Percentiles rank a stretch among this genome's conserved stretches.
phyloP scores from a whole-genome alignment of 2,113 vertebrate genomes.

The Chascanopsetta lugubris region DNA sequence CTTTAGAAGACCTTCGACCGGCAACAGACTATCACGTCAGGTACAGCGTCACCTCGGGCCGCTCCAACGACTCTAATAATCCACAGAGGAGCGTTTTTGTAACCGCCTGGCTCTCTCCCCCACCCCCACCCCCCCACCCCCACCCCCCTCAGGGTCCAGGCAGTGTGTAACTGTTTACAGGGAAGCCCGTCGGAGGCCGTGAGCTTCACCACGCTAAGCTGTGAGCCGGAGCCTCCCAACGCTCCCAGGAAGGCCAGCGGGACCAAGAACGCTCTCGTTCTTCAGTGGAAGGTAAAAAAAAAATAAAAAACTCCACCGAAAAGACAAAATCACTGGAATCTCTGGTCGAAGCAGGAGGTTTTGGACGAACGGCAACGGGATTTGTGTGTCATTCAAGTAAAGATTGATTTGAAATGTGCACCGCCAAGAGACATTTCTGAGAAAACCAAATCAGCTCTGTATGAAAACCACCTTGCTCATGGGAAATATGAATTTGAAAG shows the following conservation, averaged over 20 bases:
- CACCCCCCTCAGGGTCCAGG: slow-evolving; percentile 85
- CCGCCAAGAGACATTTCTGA: too few species aligned
- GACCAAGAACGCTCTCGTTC: slow-evolving; percentile 91
- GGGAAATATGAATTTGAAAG: too few species aligned
- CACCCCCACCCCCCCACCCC: slow-evolving; percentile 55
- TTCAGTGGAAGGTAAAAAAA: slow-evolving; percentile 89
- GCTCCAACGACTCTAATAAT: not conserved
- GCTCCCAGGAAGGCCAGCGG: slow-evolving; percentile 90
- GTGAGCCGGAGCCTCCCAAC: slow-evolving; percentile 91
- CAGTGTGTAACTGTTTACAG: slow-evolving; percentile 86
- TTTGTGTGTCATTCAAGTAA: not conserved
- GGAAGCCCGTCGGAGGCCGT: slow-evolving; percentile 89
- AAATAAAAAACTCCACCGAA: too few species aligned
- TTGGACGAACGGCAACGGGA: not conserved
- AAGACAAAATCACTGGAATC: slow-evolving; percentile 1
- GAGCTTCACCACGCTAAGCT: slow-evolving; percentile 91
- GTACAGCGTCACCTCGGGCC: slow-evolving; percentile 74
- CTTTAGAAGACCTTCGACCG: slow-evolving; percentile 92
- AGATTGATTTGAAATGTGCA: too few species aligned
- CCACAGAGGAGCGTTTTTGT: not conserved
- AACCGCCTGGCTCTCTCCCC: slow-evolving; percentile 5
- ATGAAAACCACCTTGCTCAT: too few species aligned
- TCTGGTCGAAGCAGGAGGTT: not conserved
- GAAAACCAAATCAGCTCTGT: too few species aligned
- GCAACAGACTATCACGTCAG: slow-evolving; percentile 96